A percentile compares a stretch with the other conserved stretches of the same genome.
Conservation (phyloP, 2,113 vertebrate species). For the Brachyhypopomus gauderio region DNA sequence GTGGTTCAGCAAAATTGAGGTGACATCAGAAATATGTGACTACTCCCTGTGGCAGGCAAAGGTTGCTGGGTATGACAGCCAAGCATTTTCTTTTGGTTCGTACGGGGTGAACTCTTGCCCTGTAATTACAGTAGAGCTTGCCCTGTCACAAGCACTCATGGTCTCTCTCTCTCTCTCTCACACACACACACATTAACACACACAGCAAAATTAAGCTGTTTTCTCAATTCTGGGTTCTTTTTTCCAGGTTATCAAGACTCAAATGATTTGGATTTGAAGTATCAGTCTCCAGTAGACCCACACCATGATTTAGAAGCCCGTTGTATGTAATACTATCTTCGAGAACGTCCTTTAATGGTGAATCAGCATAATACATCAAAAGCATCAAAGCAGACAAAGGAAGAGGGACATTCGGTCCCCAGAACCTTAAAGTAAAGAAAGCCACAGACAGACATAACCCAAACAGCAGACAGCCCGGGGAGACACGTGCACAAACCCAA, state of each 20-base stretch:
- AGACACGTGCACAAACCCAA: slow-evolving; percentile 53
- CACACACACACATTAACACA: not conserved
- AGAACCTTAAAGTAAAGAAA: slow-evolving; percentile 50
- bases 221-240: not conserved
- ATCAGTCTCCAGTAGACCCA: not conserved
- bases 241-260: not conserved
- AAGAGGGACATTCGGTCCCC: slow-evolving; percentile 32
- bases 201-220: slow-evolving; percentile 8
- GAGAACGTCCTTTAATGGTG: slow-evolving; percentile 53
- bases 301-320: slow-evolving; percentile 29
- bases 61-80: slow-evolving; percentile 34
- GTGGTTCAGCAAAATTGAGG: slow-evolving; percentile 17
- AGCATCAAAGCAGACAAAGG: slow-evolving; percentile 40
- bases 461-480: slow-evolving; percentile 29
- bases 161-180: too few relatives aligned
- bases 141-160: slow-evolving; percentile 47
- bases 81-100: slow-evolving; percentile 60
- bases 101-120: slow-evolving; percentile 69
- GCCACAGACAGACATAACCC: slow-evolving; percentile 53
- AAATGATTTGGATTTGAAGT: not conserved
- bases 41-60: not conserved
- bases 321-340: slow-evolving; percentile 56
- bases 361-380: slow-evolving; percentile 56
- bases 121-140: slow-evolving; percentile 71
- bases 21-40: slow-evolving; percentile 33